A percentile compares a stretch with the other conserved stretches of the same genome.
Conservation (phyloP, 2,113 vertebrate genomes). For the Toxotes chatareus region DNA sequence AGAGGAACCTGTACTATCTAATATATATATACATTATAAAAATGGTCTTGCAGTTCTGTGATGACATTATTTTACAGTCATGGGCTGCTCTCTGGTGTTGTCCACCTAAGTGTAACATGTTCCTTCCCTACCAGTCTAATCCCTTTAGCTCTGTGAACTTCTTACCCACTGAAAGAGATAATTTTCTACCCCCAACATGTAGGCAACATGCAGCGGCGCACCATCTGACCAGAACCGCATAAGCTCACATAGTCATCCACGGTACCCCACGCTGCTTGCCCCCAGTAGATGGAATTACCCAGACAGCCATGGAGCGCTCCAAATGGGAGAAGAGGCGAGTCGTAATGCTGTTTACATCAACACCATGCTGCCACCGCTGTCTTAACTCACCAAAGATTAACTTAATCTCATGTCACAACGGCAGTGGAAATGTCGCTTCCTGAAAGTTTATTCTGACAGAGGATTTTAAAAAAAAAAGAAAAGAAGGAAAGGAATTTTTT, state of each 20-base stretch:
- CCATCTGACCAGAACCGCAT: constrained; percentile 41
- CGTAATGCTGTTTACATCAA: constrained; percentile 72
- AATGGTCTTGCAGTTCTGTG: not conserved
- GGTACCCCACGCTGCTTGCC: constrained; percentile 51
- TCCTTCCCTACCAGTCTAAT: constrained; percentile 46
- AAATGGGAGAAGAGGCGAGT: constrained; percentile 43
- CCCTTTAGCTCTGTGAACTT: constrained; percentile 58
- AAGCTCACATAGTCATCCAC: constrained; percentile 35
- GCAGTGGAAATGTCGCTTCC: constrained; percentile 51
- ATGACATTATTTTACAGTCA: constrained; percentile 8
- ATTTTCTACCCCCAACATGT: constrained; percentile 48
- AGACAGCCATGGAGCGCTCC: constrained; percentile 56
- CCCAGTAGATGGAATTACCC: constrained; percentile 62
- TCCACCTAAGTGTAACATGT: constrained; percentile 17
- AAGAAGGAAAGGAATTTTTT: constrained; percentile 22
- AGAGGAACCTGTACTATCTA: not conserved
- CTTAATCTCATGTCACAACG: constrained; percentile 77
- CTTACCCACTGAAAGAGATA: constrained; percentile 54
- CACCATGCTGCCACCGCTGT: constrained; percentile 3
- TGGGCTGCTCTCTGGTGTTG: not conserved
- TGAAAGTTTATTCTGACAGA: constrained; percentile 52
- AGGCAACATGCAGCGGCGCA: constrained; percentile 18
- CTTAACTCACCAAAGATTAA: constrained; percentile 69
- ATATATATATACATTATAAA: constrained; percentile 1
- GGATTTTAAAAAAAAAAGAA: constrained; percentile 23